Evolutionary conservation across 2,888 invertebrate species (phyloP).

Genomic region (Thymelicus sylvestris): DNA sequence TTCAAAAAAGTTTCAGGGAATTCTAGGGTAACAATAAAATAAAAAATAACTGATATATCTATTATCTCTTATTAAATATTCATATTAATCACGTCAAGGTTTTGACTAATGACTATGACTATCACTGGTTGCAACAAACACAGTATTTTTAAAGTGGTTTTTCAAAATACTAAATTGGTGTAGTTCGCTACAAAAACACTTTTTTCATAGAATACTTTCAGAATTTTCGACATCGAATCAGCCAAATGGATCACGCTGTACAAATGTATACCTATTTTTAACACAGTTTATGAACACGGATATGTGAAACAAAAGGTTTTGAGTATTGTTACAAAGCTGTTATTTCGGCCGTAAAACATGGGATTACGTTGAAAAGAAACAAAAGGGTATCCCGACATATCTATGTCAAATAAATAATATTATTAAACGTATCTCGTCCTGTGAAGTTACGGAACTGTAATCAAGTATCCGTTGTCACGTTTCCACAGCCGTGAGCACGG

Average conservation of each 20-base stretch:
- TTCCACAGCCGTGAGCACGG: neutral
- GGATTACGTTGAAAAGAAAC: conserved; percentile 27
- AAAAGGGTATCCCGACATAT: conserved; percentile 19
- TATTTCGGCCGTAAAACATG: conserved; percentile 25
- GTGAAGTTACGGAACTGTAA: neutral
- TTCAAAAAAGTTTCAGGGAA: too few relatives aligned
- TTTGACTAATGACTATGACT: too few relatives aligned
- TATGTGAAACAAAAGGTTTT: conserved; percentile 31
- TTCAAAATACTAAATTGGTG: too few relatives aligned
- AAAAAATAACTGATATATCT: too few relatives aligned
- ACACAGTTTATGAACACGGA: conserved; percentile 30
- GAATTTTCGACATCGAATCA: neutral
- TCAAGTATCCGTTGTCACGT: neutral
- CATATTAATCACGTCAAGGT: too few relatives aligned
- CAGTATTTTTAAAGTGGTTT: too few relatives aligned
- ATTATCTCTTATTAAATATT: too few relatives aligned
- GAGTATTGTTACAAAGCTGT: conserved; percentile 30
- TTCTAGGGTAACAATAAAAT: too few relatives aligned
- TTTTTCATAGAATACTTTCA: neutral
- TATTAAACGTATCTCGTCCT: neutral
- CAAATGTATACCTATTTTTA: conserved; percentile 23
- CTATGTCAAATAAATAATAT: conserved; percentile 11
- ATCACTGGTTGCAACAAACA: too few relatives aligned
- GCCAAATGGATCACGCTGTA: neutral
- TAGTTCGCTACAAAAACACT: too few relatives aligned